These are phyloP conservation scores for Darevskia nairensis DNA, from an alignment of 2,797 vertebrate genomes.

Conservation along the genomic window DNA sequence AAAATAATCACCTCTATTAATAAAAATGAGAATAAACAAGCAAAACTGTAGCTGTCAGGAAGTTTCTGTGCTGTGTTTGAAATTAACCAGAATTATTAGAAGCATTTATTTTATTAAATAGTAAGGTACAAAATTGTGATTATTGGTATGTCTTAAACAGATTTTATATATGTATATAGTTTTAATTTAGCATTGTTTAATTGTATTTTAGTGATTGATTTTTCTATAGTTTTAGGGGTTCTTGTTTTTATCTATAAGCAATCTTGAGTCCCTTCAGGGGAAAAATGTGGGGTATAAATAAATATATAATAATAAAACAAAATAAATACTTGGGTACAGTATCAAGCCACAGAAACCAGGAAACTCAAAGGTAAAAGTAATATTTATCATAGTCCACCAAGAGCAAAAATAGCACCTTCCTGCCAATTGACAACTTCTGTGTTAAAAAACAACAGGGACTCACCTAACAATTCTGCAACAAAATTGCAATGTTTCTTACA, in stretches of 20 bases:
- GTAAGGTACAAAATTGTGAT: accelerated
- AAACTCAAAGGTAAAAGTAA: not conserved
- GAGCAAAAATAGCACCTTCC: not conserved
- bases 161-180: no score
- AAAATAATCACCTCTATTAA: conserved; percentile 2
- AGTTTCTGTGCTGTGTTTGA: not conserved
- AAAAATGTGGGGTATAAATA: no score
- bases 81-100: not conserved
- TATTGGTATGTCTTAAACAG: no score
- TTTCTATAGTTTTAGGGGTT: no score
- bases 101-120: accelerated
- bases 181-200: no score
- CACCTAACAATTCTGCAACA: not conserved
- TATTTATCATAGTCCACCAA: not conserved
- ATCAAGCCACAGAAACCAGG: conserved; percentile 14
- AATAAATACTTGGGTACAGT: not conserved
- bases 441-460: not conserved
- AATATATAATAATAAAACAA: no score
- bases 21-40: not conserved
- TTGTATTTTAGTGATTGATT: no score
- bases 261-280: no score
- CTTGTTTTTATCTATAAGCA: no score
- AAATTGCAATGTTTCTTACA: not conserved
- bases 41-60: not conserved
- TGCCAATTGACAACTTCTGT: not conserved